Evolutionary conservation across 2,113 vertebrate genomes (phyloP).

Genomic region (Mormoops blainvillei): DNA sequence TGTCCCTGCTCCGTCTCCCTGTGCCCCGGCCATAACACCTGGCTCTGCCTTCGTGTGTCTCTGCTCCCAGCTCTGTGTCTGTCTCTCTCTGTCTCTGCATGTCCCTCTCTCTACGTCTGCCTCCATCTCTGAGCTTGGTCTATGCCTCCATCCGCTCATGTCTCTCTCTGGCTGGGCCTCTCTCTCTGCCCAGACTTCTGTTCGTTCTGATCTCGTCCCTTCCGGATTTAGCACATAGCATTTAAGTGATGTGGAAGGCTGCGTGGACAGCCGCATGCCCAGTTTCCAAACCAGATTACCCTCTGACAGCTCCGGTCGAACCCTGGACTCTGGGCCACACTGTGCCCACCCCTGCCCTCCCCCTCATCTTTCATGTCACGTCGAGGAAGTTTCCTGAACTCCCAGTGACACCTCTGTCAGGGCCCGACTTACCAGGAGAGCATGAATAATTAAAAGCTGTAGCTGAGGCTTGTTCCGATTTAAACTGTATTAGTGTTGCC

Average conservation of each 20-base stretch:
- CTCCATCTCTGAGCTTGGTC: neutral
- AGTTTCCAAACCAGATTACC: neutral
- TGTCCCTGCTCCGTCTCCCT: neutral
- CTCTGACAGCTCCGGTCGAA: neutral
- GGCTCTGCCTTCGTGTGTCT: neutral
- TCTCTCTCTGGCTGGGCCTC: neutral
- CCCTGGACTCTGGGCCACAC: neutral
- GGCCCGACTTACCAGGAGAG: constrained; percentile 57
- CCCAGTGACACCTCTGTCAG: constrained; percentile 29
- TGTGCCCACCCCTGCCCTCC: neutral
- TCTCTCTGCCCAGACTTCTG: neutral
- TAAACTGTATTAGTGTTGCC: constrained; percentile 65
- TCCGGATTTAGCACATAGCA: neutral
- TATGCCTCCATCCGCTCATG: rapidly evolving
- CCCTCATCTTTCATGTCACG: constrained; percentile 28
- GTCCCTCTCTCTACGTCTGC: neutral
- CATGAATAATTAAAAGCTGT: constrained; percentile 73
- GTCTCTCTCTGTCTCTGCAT: neutral
- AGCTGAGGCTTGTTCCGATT: constrained; percentile 70
- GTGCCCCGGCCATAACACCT: neutral
- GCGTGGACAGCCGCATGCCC: neutral
- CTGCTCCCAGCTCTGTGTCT: neutral
- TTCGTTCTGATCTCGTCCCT: neutral
- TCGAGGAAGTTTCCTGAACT: constrained; percentile 62
- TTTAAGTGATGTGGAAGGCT: neutral